Evolutionary conservation across 1,140 invertebrate genomes (phyloP).

Genomic region (Galleria mellonella): DNA sequence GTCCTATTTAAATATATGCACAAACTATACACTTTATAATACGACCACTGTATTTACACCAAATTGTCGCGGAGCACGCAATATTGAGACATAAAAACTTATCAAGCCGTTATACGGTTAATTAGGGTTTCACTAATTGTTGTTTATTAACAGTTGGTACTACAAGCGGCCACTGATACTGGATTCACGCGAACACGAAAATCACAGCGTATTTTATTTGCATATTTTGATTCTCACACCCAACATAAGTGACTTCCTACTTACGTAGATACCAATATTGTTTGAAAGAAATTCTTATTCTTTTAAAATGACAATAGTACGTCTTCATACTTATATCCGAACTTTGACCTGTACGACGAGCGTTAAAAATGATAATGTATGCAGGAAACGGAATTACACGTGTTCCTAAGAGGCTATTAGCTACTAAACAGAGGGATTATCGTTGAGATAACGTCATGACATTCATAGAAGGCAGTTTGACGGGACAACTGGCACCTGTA

Average conservation of each 20-base stretch:
- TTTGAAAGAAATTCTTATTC: too few species aligned
- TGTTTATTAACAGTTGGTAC: slow-evolving; percentile 31
- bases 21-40: background rate
- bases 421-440: slow-evolving; percentile 27
- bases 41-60: slow-evolving; percentile 26
- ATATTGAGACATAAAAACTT: slow-evolving; percentile 47
- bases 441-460: slow-evolving; percentile 29
- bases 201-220: background rate
- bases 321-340: slow-evolving; percentile 7
- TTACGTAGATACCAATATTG: too few species aligned
- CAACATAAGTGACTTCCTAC: too few species aligned
- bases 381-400: slow-evolving; percentile 8
- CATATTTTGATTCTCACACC: too few species aligned
- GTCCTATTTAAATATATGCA: too few species aligned
- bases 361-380: too few species aligned
- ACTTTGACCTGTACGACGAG: background rate
- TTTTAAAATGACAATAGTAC: background rate
- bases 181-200: slow-evolving; percentile 13
- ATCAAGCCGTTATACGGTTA: slow-evolving; percentile 47
- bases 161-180: slow-evolving; percentile 18
- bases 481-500: slow-evolving; percentile 43
- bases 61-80: slow-evolving; percentile 41
- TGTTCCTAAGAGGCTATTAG: slow-evolving; percentile 19
- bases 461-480: slow-evolving; percentile 19
- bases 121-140: slow-evolving; percentile 56